Evolutionary conservation across 2,113 vertebrate species (phyloP).

Genomic region (Leptobrachium ailaonicum): DNA sequence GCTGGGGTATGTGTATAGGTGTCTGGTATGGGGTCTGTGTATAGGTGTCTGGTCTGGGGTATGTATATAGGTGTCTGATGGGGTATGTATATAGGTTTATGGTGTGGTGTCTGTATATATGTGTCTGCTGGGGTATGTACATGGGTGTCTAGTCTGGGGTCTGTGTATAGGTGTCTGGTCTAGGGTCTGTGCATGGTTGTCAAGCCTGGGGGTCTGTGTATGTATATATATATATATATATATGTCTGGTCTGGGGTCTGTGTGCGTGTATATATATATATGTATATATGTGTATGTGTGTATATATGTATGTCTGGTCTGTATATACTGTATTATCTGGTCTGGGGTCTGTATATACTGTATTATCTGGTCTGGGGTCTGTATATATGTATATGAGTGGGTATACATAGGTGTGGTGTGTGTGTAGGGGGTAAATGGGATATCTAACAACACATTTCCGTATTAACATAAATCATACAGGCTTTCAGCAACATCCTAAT

Average conservation of each 20-base stretch:
- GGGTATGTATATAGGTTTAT: no score
- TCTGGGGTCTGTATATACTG: background rate
- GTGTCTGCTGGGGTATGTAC: background rate
- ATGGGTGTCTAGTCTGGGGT: background rate
- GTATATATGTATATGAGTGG: no score
- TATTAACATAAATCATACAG: no score
- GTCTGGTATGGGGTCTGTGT: no score
- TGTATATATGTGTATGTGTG: background rate
- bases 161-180: background rate
- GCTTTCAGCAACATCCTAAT: no score
- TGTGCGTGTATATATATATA: background rate
- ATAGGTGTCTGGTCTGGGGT: no score
- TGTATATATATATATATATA: background rate
- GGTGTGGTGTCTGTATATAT: background rate
- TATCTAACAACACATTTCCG: no score
- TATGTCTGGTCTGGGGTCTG: background rate
- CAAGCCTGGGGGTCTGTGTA: background rate
- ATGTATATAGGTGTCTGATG: no score
- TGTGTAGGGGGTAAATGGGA: no score
- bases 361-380: no score
- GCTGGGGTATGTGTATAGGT: no score
- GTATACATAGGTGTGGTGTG: no score
- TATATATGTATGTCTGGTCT: background rate
- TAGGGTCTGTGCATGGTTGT: background rate
- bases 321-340: background rate